phyloP scores from a whole-genome alignment of 2,113 vertebrate species.

The Hydropotes inermis region DNA sequence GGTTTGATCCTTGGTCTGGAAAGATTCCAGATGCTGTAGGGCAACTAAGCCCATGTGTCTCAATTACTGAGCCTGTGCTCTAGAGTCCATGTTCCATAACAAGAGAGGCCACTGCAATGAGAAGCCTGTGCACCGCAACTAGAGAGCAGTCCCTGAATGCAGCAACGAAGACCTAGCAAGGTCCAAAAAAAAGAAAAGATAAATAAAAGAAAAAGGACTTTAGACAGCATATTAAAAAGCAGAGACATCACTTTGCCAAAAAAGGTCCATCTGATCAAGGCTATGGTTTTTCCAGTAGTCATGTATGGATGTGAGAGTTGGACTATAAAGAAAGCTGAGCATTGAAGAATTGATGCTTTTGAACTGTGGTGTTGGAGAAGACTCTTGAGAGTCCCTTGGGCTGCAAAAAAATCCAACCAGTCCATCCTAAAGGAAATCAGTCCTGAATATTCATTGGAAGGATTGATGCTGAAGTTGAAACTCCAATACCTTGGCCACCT shows the following conservation, averaged over 20 bases:
- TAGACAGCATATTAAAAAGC: neutral
- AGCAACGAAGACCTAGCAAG: neutral
- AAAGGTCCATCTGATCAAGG: neutral
- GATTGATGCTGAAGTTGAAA: neutral
- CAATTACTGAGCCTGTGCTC: neutral
- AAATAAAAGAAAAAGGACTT: neutral
- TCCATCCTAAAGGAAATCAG: neutral
- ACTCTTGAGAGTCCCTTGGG: neutral
- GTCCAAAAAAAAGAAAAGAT: neutral
- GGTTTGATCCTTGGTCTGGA: neutral
- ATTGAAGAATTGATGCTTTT: neutral
- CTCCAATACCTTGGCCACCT: neutral
- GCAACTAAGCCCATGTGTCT: neutral
- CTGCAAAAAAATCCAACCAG: neutral
- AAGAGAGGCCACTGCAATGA: neutral
- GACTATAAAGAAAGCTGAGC: neutral
- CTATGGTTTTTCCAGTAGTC: neutral
- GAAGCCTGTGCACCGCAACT: fast-evolving
- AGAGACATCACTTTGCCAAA: neutral
- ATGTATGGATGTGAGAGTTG: neutral
- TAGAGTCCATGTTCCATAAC: neutral
- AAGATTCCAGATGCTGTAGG: neutral
- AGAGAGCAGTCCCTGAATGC: neutral
- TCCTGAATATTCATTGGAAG: neutral
- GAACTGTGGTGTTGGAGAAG: neutral